Conservation (phyloP, 1,140 invertebrate genomes). For the Drosophila takahashii region DNA sequence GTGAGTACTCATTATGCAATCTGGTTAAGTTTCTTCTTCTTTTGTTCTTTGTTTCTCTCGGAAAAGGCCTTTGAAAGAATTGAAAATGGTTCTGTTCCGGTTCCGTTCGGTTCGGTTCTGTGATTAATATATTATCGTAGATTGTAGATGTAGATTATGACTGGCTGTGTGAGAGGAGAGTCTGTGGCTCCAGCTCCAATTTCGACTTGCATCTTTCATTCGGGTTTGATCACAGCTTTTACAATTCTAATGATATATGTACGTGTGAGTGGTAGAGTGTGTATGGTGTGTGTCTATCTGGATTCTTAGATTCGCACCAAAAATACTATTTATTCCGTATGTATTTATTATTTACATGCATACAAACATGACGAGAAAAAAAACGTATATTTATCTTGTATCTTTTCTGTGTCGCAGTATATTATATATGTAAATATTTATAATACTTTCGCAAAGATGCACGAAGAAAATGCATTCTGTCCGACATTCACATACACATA, state of each 20-base stretch:
- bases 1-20: conserved; percentile 19
- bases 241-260: conserved; percentile 79
- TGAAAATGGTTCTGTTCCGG: conserved; percentile 36
- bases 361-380: conserved; percentile 18
- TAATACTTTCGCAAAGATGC: conserved; percentile 60
- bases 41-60: conserved; percentile 21
- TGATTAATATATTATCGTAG: conserved; percentile 4
- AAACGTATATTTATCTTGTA: conserved; percentile 4
- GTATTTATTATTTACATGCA: conserved; percentile 27
- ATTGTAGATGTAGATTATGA: conserved; percentile 1
- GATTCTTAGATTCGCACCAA: conserved; percentile 60
- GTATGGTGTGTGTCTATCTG: conserved; percentile 15
- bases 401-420: conserved; percentile 2
- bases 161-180: conserved; percentile 31
- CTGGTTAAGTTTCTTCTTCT: conserved; percentile 10
- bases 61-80: conserved; percentile 59
- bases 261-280: conserved; percentile 34
- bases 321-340: conserved; percentile 49
- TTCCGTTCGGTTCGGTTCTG: conserved; percentile 9
- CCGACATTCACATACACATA: conserved; percentile 49
- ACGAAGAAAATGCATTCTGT: conserved; percentile 48
- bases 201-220: conserved; percentile 25
- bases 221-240: conserved; percentile 74
- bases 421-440: conserved; percentile 50
- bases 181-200: conserved; percentile 24